Base-by-base conservation (phyloP, 2,113 vertebrate species). In the Colaptes auratus region DNA sequence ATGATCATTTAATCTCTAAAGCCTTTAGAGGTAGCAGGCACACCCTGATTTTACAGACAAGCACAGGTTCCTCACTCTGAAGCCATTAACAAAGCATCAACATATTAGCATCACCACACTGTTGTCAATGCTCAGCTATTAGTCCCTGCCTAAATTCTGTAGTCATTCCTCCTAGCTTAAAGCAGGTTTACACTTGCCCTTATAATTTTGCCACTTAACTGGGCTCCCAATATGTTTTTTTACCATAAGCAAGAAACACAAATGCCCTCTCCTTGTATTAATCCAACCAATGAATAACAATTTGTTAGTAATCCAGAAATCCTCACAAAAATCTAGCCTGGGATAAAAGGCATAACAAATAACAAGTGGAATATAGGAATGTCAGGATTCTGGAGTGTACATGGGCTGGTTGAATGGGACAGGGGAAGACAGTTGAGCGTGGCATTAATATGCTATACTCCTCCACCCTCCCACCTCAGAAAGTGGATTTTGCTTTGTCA, bases 1-100 rank as follows among this genome's bases (percentile, higher is more conserved):
- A 96, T 44, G 50, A 53, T 85, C 28, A 2, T 69, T 94, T 94
- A 88, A 97, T 96, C 87, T 58, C 35, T n/a, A 11, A 13, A 15
- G 73, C 76, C 39, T 59, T 60, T 72, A 56, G 12, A 53, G 3
- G 15, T 25, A 42, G 21, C 82, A 69, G 86, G 39, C 72, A 95
- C 39, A 71, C 48, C 48, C 35, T 76, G 66, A 48, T 64, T 93
- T 67, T 67, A 72, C 53, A 82, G 80, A 48, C 13, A 88, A 86
- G 86, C 30, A 55, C 8, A 12, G 0, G 2, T 36, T 66, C 23
- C 46, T 91, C 74, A 75, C 70, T 63, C 35, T 69, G 39, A 86
- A 85, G 65, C 60, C 23, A 35, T 48, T 67, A 76, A 77, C n/a
- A 61, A 78, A 69, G 69, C 65, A 80, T 48, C 31, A 67, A 11